phyloP scores from a whole-genome alignment of 2,888 invertebrate species.

The Cartodere bifasciata region DNA sequence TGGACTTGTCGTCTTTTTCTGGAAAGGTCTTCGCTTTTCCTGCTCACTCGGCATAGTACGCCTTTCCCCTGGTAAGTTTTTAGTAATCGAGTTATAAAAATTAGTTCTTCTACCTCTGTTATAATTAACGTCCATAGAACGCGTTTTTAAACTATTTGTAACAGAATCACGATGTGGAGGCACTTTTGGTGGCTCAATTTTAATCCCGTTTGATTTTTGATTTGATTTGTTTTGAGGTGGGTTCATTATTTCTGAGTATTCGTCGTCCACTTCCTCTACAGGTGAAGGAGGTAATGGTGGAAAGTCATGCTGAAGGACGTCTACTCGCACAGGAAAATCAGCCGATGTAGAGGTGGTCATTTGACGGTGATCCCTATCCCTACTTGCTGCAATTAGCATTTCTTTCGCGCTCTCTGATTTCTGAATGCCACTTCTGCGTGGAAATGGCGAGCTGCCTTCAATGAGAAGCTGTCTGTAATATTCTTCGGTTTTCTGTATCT shows the following conservation, averaged over 20 bases:
- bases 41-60: constrained; percentile 63
- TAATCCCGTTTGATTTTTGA: constrained; percentile 44
- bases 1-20: constrained; percentile 39
- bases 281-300: constrained; percentile 76
- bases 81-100: constrained; percentile 39
- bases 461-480: constrained; percentile 30
- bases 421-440: constrained; percentile 52
- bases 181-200: constrained; percentile 50
- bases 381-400: constrained; percentile 45
- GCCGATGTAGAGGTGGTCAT: constrained; percentile 35
- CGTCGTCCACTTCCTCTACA: constrained; percentile 65
- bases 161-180: constrained; percentile 57
- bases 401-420: constrained; percentile 65
- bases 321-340: constrained; percentile 50
- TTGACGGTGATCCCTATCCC: constrained; percentile 18
- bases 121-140: constrained; percentile 75
- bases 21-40: constrained; percentile 32
- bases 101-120: constrained; percentile 31
- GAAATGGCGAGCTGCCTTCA: constrained; percentile 33
- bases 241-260: constrained; percentile 54
- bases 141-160: constrained; percentile 62
- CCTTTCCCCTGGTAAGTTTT: constrained; percentile 50
- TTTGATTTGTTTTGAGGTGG: constrained; percentile 37
- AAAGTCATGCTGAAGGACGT: constrained; percentile 56
- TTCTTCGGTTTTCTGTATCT: constrained; percentile 39